A percentile compares a stretch with the other conserved stretches of the same genome.
Conservation (phyloP, 1,140 invertebrate species). For the Tetramorium alpestre region DNA sequence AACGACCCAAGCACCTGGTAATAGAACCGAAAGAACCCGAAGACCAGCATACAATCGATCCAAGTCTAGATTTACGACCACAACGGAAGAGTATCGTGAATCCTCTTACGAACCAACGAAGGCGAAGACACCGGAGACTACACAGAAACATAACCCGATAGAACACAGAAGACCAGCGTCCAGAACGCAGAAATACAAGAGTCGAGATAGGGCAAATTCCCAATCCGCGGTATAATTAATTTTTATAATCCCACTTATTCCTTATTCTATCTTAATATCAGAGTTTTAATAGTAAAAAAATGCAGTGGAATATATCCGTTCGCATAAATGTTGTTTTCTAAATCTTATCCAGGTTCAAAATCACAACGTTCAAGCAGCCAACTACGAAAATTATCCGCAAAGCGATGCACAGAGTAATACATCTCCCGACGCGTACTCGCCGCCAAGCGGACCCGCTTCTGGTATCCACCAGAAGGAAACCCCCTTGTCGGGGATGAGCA, state of each 20-base stretch:
- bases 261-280: not conserved
- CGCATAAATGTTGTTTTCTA: not conserved
- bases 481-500: conserved; percentile 5
- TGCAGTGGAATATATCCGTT: not conserved
- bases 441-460: not conserved
- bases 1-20: conserved; percentile 69
- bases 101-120: conserved; percentile 80
- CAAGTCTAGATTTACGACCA: conserved; percentile 78
- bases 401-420: conserved; percentile 51
- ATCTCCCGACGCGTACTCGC: conserved; percentile 18
- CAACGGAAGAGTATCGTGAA: conserved; percentile 81
- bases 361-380: conserved; percentile 61
- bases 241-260: not conserved
- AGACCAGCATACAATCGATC: conserved; percentile 80
- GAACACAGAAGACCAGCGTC: conserved; percentile 72
- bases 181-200: conserved; percentile 75
- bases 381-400: conserved; percentile 60
- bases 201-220: conserved; percentile 63
- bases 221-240: conserved; percentile 62
- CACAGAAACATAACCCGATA: conserved; percentile 73
- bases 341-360: conserved; percentile 65
- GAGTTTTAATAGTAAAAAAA: not conserved
- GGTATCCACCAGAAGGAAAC: conserved; percentile 40
- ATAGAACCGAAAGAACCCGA: conserved; percentile 75
- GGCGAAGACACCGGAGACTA: conserved; percentile 76